Evolutionary conservation across 2,888 invertebrate genomes (phyloP).

Genomic region (Gerris lacustris): DNA sequence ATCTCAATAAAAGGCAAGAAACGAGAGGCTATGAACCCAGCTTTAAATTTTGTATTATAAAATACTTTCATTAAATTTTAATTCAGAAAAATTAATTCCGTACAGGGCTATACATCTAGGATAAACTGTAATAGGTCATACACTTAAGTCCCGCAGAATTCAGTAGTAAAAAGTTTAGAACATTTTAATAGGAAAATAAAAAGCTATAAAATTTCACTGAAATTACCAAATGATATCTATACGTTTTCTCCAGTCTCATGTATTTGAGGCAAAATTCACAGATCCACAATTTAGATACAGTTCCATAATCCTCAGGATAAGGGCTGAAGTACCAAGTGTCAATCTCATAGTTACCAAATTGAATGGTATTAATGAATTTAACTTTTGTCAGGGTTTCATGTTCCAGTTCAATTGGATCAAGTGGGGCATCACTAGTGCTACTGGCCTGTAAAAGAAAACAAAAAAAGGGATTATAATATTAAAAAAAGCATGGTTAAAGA

Average conservation of each 20-base stretch:
- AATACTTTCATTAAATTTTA: too few relatives aligned
- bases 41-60: too few relatives aligned
- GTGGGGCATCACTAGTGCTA: slow-evolving; percentile 93
- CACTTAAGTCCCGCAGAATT: too few relatives aligned
- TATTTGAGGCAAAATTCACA: slow-evolving; percentile 96
- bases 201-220: too few relatives aligned
- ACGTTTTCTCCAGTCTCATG: slow-evolving; percentile 84
- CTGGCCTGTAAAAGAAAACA: slow-evolving; percentile 44
- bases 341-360: slow-evolving; percentile 75
- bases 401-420: slow-evolving; percentile 88
- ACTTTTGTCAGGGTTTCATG: slow-evolving; percentile 92
- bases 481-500: too few relatives aligned
- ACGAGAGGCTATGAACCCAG: too few relatives aligned
- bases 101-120: too few relatives aligned
- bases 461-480: not conserved
- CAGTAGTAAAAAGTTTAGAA: too few relatives aligned
- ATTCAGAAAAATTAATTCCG: too few relatives aligned
- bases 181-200: too few relatives aligned
- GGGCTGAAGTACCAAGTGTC: slow-evolving; percentile 99
- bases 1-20: too few relatives aligned
- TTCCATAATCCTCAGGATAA: slow-evolving; percentile 93
- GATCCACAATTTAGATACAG: slow-evolving; percentile 81
- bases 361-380: slow-evolving; percentile 85
- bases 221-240: slow-evolving; percentile 61
- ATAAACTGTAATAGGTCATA: too few relatives aligned